Evolutionary conservation across 2,797 vertebrate genomes (phyloP).

Genomic region (Gallinago stenura): DNA sequence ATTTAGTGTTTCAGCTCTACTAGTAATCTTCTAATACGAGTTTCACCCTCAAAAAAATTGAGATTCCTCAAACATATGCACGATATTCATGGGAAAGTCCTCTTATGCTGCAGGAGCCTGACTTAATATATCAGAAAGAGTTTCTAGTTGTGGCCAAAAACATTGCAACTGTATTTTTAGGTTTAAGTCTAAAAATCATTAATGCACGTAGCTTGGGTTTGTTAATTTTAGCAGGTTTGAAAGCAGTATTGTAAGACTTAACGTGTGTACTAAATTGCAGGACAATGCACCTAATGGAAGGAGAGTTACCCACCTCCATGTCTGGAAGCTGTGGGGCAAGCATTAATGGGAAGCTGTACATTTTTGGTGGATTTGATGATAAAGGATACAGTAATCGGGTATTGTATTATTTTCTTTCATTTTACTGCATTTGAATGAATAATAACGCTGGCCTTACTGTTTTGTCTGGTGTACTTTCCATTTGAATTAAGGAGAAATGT

Average conservation of each 20-base stretch:
- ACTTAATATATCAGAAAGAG: not conserved
- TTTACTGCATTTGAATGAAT: not conserved
- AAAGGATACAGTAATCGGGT: slow-evolving; percentile 94
- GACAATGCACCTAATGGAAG: slow-evolving; percentile 88
- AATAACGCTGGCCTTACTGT: not conserved
- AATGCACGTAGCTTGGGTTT: not conserved
- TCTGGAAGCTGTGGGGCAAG: slow-evolving; percentile 91
- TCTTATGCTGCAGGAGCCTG: not conserved
- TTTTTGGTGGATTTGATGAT: slow-evolving; percentile 96
- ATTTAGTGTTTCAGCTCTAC: not conserved
- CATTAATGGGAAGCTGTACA: slow-evolving; percentile 87
- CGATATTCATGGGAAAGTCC: not conserved
- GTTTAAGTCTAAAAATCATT: not conserved
- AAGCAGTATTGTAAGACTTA: not conserved
- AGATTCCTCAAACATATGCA: not conserved
- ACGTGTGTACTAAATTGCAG: slow-evolving; percentile 73
- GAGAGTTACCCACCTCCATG: slow-evolving; percentile 90
- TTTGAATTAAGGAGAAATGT: not conserved
- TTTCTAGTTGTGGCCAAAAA: not conserved
- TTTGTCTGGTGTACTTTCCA: not conserved
- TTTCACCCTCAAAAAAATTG: not conserved
- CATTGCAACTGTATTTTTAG: not conserved
- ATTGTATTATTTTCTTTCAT: slow-evolving; percentile 40
- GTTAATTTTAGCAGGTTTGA: not conserved
- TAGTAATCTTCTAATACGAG: not conserved